phyloP scores from a whole-genome alignment of 1,140 invertebrate genomes.

The Camponotus floridanus region DNA sequence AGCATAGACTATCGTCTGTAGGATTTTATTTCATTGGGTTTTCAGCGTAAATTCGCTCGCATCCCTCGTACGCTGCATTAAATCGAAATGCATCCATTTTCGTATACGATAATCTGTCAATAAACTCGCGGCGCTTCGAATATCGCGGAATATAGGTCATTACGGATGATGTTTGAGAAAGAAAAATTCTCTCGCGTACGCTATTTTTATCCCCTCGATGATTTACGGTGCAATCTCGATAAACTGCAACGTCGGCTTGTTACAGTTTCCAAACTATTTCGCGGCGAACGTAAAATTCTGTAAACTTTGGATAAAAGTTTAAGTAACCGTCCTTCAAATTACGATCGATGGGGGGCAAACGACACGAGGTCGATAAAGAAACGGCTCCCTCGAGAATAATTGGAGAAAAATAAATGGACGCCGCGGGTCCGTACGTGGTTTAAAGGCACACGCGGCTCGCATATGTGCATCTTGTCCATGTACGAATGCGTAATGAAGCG shows the following conservation, averaged over 20 bases:
- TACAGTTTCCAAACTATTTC: not conserved
- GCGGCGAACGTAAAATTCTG: too few relatives aligned
- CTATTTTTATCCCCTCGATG: conserved; percentile 37
- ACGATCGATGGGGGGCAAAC: not conserved
- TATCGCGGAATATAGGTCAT: conserved; percentile 53
- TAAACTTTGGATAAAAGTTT: not conserved
- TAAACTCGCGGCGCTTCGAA: conserved; percentile 43
- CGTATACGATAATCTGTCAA: conserved; percentile 48
- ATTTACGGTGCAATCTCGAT: conserved; percentile 17
- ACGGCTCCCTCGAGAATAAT: conserved; percentile 28
- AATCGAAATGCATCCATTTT: conserved; percentile 49
- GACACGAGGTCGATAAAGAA: too few relatives aligned
- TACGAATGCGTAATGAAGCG: conserved; percentile 50
- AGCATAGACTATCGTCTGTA: not conserved
- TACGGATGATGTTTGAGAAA: conserved; percentile 27
- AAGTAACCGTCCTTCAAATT: not conserved
- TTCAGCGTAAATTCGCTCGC: conserved; percentile 42
- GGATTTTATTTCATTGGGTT: conserved; percentile 50
- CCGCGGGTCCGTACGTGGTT: not conserved
- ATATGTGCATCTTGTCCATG: conserved; percentile 38
- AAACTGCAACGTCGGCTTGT: not conserved
- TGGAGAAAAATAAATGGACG: conserved; percentile 47
- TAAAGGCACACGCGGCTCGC: conserved; percentile 1
- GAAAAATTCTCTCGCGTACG: not conserved
- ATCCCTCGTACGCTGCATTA: conserved; percentile 6